These are phyloP conservation scores for Nanorana parkeri DNA, from an alignment of 2,113 vertebrate species.

Conservation along the genomic window DNA sequence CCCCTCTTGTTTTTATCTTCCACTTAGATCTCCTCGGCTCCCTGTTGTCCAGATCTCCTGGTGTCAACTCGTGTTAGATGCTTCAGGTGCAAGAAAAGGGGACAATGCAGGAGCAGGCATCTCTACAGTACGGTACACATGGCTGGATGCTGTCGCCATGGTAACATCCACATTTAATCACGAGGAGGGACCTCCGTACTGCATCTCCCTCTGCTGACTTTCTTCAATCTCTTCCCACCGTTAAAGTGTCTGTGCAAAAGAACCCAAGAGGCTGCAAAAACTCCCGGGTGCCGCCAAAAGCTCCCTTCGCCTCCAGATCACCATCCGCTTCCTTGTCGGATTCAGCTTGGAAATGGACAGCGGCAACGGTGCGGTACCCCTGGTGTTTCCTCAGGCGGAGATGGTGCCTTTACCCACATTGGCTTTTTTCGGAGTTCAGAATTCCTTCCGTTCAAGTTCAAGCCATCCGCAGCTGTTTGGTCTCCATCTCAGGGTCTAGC, in stretches of 20 bases:
- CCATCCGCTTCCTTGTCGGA: too few relatives aligned
- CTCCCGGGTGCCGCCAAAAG: neutral
- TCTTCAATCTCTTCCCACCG: conserved; percentile 32
- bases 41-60: conserved; percentile 11
- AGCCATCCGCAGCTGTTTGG: neutral
- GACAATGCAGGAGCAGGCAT: neutral
- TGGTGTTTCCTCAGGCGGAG: neutral
- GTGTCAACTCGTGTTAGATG: conserved; percentile 6
- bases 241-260: conserved; percentile 3
- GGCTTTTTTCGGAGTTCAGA: neutral
- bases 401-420: neutral
- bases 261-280: neutral
- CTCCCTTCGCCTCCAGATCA: too few relatives aligned
- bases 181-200: conserved; percentile 16
- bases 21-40: neutral
- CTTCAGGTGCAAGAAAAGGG: conserved; percentile 42
- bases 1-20: neutral
- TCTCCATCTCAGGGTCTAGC: neutral
- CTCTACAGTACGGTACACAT: neutral
- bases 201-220: conserved; percentile 2
- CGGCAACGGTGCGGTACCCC: neutral
- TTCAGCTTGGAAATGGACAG: neutral
- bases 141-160: conserved; percentile 39
- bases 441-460: neutral
- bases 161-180: conserved; percentile 38